A percentile compares a stretch with the other conserved stretches of the same genome.
phyloP scores from a whole-genome alignment of 2,888 invertebrate genomes.

The Drosophila monieri region DNA sequence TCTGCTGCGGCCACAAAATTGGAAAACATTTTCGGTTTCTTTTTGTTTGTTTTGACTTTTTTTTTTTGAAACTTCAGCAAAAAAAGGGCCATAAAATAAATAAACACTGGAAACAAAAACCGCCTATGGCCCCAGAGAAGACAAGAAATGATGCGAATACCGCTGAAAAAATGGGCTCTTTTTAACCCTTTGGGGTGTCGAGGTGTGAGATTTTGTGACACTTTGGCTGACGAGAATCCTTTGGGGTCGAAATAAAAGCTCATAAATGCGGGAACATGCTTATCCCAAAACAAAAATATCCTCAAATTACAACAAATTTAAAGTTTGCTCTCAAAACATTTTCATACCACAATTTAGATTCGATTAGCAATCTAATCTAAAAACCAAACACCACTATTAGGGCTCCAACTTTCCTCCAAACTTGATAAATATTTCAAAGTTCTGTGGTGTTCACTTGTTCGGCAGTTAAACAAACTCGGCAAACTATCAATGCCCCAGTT shows the following conservation, averaged over 20 bases:
- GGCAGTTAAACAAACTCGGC: slow-evolving; percentile 24
- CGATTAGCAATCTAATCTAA: not conserved
- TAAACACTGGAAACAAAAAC: slow-evolving; percentile 47
- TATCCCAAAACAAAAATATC: not conserved
- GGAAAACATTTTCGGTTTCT: slow-evolving; percentile 54
- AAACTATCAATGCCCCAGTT: slow-evolving; percentile 33
- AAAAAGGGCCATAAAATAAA: slow-evolving; percentile 57
- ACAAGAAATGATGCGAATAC: not conserved
- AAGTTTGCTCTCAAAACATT: not conserved
- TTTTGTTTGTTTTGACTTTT: slow-evolving; percentile 14
- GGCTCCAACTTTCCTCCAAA: slow-evolving; percentile 19
- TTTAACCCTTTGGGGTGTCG: slow-evolving; percentile 44
- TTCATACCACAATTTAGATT: not conserved
- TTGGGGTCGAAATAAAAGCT: slow-evolving; percentile 2
- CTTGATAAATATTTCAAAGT: slow-evolving; percentile 4
- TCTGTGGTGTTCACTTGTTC: slow-evolving; percentile 5
- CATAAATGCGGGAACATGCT: not conserved
- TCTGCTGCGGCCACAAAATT: slow-evolving; percentile 55
- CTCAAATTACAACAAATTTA: not conserved
- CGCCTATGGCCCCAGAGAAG: slow-evolving; percentile 18
- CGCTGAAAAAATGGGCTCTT: slow-evolving; percentile 10
- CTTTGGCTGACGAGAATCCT: slow-evolving; percentile 28
- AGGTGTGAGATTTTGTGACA: slow-evolving; percentile 43
- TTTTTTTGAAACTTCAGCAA: slow-evolving; percentile 30
- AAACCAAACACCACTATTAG: slow-evolving; percentile 4